Evolutionary conservation across 2,888 invertebrate species (phyloP), one percentile per base, ranked within the genome.

Genomic region (Reticulitermes lucifugus): DNA sequence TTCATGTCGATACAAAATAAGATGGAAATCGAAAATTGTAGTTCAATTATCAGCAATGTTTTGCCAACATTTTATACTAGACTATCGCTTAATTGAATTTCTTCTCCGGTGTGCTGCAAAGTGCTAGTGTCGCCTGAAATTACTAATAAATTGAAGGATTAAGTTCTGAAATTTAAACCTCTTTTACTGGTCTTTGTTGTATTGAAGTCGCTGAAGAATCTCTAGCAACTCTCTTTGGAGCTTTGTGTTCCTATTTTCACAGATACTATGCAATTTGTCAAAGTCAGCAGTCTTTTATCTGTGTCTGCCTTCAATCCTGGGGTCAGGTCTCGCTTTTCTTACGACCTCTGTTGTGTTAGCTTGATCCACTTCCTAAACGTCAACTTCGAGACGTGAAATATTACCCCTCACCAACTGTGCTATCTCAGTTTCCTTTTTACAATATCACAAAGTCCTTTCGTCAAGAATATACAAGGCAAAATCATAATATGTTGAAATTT

Each of bases 331-430:
- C 41, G 73, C 73, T 18, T 73, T 41, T 73, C 73, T 73, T 41
- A 65, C 9, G 65, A n/a, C 65, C 65, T 65, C 21, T 7, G 21
- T 21, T 35, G 29, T 73, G 70, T 70, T 29, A 29, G 70, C 29
- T 29, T 70, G 73, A 73, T 73, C 73, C 25, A 73, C 41, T 73
- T 35, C 41, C 25, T 73, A 41, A 73, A 41, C 35, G 73, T 73
- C 73, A 41, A 35, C 73, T 73, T 73, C 29, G 14, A 41, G 41
- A 29, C 35, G 41, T 73, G 25, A 73, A 73, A 73, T 73, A 73
- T 73, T 73, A 73, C 22, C 73, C 71, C 73, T 22, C 73, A 73
- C 25, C 73, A 41, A 73, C 41, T 73, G 41, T 73, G 73, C 29
- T 73, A 22, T 21, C 35, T 25, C 2, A 2, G 12, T 25, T 25